Conservation (phyloP, 37 sponge, comb jelly and placozoan genomes). For the Corticium candelabrum region DNA sequence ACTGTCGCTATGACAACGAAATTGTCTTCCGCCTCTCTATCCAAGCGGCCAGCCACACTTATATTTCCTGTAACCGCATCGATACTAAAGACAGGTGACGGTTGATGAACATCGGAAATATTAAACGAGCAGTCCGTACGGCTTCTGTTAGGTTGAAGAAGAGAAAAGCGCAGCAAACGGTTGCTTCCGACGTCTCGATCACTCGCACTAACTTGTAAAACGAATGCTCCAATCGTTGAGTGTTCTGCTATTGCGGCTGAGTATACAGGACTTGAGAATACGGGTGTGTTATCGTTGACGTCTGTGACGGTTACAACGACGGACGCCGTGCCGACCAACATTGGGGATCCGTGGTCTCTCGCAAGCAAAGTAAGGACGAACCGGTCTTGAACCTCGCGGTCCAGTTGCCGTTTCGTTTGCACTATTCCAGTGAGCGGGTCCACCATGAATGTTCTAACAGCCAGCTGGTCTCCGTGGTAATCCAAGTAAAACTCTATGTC, state of each 20-base stretch:
- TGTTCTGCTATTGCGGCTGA: not conserved
- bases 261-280: not conserved
- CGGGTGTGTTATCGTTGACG: conserved; percentile 1
- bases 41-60: not conserved
- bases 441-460: not conserved
- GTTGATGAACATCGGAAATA: not conserved
- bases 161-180: not conserved
- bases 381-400: not conserved
- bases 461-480: not conserved
- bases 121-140: not conserved
- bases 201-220: not conserved
- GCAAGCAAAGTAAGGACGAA: not conserved
- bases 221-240: not conserved
- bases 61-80: not conserved
- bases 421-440: not conserved
- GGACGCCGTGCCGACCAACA: not conserved
- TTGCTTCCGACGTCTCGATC: not conserved
- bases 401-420: not conserved
- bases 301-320: not conserved
- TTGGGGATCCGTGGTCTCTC: not conserved
- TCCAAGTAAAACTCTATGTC: not conserved
- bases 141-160: not conserved
- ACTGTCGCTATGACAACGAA: not conserved
- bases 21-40: not conserved
- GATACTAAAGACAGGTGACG: not conserved